Percentiles rank a stretch among this genome's conserved stretches.
Conservation (phyloP, 2,797 vertebrate species). For the Limosa lapponica region DNA sequence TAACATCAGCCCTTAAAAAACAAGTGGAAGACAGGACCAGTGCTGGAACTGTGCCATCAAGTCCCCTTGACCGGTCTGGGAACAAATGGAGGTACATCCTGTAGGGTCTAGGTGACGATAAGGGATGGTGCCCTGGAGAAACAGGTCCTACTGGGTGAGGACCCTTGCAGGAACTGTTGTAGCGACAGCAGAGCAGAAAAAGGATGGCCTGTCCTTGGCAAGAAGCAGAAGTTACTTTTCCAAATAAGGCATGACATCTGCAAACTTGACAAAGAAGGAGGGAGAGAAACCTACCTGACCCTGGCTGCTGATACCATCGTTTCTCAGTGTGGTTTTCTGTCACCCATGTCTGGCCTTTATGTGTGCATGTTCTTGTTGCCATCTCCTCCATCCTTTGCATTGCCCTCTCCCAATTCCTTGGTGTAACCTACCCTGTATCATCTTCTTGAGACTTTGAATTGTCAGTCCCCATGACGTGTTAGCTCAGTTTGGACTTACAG, state of each 20-base stretch:
- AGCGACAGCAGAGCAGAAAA: not conserved
- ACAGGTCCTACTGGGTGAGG: too few relatives aligned
- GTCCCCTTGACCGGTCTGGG: not conserved
- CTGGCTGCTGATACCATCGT: rapidly evolving
- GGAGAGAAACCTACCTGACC: rapidly evolving
- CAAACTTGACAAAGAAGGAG: not conserved
- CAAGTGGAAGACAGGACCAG: not conserved
- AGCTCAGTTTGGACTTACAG: not conserved
- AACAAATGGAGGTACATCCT: not conserved
- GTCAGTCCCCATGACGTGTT: rapidly evolving
- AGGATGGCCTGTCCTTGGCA: not conserved
- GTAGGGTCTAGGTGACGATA: not conserved
- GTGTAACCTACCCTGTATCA: not conserved
- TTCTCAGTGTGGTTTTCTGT: not conserved
- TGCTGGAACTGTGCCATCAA: not conserved
- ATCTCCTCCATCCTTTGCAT: not conserved
- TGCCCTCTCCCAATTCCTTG: not conserved
- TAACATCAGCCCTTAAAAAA: not conserved
- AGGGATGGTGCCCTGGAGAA: not conserved
- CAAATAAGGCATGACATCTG: not conserved
- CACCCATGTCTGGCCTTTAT: not conserved
- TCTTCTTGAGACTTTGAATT: not conserved
- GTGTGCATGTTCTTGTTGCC: not conserved
- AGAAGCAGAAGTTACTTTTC: not conserved
- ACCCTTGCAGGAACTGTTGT: rapidly evolving